Evolutionary conservation across 2,888 invertebrate species (phyloP).

Genomic region (Morpho achilles): DNA sequence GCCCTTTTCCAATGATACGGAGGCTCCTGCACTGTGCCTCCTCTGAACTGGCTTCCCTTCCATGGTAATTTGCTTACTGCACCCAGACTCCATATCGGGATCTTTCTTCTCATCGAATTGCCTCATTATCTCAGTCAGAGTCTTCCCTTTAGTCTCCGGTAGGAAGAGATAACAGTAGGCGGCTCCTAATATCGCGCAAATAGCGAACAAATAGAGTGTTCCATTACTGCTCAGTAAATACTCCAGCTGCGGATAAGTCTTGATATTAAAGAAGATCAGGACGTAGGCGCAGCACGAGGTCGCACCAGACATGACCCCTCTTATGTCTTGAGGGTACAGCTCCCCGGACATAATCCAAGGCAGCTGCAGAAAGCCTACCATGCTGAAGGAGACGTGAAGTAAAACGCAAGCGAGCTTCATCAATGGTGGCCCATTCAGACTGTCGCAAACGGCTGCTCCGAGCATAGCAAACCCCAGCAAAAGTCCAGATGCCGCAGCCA

Average conservation of each 20-base stretch:
- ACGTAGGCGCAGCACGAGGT: slow-evolving; percentile 85
- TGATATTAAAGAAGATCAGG: slow-evolving; percentile 84
- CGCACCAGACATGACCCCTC: slow-evolving; percentile 84
- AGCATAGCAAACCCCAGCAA: slow-evolving; percentile 83
- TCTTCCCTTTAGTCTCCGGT: slow-evolving; percentile 85
- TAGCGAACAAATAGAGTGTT: slow-evolving; percentile 81
- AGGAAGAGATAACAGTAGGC: slow-evolving; percentile 80
- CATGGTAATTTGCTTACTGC: slow-evolving; percentile 39
- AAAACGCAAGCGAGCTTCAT: slow-evolving; percentile 80
- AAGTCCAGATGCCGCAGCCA: slow-evolving; percentile 82
- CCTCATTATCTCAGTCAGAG: slow-evolving; percentile 83
- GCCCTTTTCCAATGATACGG: slow-evolving; percentile 60
- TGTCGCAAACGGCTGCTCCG: slow-evolving; percentile 80
- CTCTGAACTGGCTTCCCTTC: slow-evolving; percentile 57
- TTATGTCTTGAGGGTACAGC: slow-evolving; percentile 82
- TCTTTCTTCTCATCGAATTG: slow-evolving; percentile 74
- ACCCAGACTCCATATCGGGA: slow-evolving; percentile 55
- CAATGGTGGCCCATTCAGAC: slow-evolving; percentile 72
- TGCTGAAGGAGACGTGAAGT: slow-evolving; percentile 84
- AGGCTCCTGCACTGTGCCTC: slow-evolving; percentile 64
- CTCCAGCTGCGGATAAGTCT: slow-evolving; percentile 83
- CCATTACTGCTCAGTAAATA: slow-evolving; percentile 78
- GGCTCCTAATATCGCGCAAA: slow-evolving; percentile 79
- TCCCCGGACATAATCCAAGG: slow-evolving; percentile 89
- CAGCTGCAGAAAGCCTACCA: slow-evolving; percentile 86